Evolutionary conservation across 1,140 invertebrate species (phyloP), one percentile per base, ranked within the genome.

Genomic region (Calliphora vicina): DNA sequence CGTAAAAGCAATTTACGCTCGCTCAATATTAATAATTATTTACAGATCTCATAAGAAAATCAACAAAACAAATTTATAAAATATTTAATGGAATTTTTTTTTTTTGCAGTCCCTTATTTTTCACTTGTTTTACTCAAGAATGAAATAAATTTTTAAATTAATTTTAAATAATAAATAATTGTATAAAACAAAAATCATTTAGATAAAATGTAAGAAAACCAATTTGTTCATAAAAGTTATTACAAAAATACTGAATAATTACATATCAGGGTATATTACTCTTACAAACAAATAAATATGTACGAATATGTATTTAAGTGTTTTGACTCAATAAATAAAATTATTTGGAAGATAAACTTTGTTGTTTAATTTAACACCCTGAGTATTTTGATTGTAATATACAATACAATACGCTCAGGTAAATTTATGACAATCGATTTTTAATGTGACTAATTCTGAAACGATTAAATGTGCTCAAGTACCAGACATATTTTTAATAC

Each of bases 361-460:
- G 10, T 10, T 2, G 35, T 35, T 1, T 35, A 35, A 35, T 35
- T 35, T 35, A 35, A 35, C 35, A 35, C 35, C 5, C 6, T 2
- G 35, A 35, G 35, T 35, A 35, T 35, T 35, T 35, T 35, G 35
- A 2, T 35, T 35, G 35, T 35, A 8, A 35, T n/a, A n/a, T n/a
- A n/a, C n/a, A n/a, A n/a, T 35, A 35, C 35, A 35, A 35, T 8
- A 10, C 35, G 35, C n/a, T 67, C 61, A 82, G 29, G 27, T 57
- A 12, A 78, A 78, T 82, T 82, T 82, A 82, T 82, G 82, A 73
- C 73, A 78, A 82, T 82, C 43, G 82, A 27, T 76, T 82, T 82
- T 82, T 82, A 82, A 82, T 82, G 29, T 61, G 73, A 50, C 73
- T 76, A 78, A 78, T 82, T 76, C 73, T 5, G 20, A 82, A 67